phyloP scores from a whole-genome alignment of 2,888 invertebrate genomes.

The Luperina testacea region DNA sequence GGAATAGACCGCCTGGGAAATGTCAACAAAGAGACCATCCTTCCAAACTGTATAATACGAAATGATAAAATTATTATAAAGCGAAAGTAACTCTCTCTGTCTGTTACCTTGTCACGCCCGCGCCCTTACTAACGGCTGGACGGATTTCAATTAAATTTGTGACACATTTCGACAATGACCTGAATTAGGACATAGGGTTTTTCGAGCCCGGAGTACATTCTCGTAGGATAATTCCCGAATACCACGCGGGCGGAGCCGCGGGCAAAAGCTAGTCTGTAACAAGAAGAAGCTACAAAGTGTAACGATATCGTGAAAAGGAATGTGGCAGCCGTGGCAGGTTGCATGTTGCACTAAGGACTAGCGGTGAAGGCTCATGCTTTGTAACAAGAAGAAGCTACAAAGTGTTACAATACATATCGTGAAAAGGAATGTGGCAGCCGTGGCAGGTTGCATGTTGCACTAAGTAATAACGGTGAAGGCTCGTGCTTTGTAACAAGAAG shows the following conservation, averaged over 20 bases:
- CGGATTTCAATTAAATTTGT: neutral
- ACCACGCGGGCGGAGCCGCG: neutral
- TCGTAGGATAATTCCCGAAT: neutral
- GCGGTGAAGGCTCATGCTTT: conserved; percentile 70
- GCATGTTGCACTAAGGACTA: conserved; percentile 54
- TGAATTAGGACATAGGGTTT: neutral
- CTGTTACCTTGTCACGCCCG: neutral
- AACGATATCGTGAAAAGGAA: no score
- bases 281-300: conserved; percentile 69
- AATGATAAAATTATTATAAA: neutral
- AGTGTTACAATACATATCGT: conserved; percentile 22
- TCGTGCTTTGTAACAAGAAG: conserved; percentile 71
- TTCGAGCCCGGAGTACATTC: neutral
- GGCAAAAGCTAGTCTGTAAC: neutral
- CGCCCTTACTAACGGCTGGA: neutral
- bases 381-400: conserved; percentile 67
- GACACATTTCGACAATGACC: neutral
- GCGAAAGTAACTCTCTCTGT: neutral
- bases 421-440: no score
- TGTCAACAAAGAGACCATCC: neutral
- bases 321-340: no score
- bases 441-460: conserved; percentile 34
- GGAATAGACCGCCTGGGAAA: neutral
- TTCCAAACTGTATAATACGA: neutral
- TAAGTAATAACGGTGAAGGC: conserved; percentile 57